Evolutionary conservation across 2,797 vertebrate genomes (phyloP).

Genomic region (Nothura maculosa): DNA sequence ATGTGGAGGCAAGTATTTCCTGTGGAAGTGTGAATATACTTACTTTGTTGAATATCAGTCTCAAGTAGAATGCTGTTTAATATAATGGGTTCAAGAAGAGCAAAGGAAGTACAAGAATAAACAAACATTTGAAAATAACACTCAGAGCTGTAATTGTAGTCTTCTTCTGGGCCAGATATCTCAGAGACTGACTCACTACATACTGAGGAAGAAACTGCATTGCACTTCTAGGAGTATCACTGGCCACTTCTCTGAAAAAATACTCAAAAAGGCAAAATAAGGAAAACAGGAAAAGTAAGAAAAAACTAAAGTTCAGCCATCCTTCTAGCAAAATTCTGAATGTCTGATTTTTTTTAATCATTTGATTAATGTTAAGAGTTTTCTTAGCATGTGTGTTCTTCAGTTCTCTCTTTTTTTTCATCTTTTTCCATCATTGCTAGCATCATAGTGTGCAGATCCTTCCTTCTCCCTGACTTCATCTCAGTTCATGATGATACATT

Average conservation of each 20-base stretch:
- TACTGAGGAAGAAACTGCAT: neutral
- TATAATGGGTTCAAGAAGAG: neutral
- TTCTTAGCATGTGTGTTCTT: neutral
- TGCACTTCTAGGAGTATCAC: neutral
- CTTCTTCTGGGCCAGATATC: neutral
- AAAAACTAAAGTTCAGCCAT: neutral
- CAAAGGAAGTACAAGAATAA: neutral
- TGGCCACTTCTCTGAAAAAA: neutral
- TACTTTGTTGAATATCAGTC: neutral
- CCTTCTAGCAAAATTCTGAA: neutral
- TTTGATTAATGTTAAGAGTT: neutral
- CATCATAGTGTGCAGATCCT: neutral
- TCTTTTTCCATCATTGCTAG: neutral
- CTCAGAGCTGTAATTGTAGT: neutral
- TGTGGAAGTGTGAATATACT: neutral
- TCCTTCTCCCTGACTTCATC: neutral
- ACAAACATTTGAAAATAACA: neutral
- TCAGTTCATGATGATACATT: constrained; percentile 25
- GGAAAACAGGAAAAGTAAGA: neutral
- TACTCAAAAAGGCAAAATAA: neutral
- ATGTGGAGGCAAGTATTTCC: neutral
- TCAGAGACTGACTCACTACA: neutral
- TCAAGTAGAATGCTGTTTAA: neutral
- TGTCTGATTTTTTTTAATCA: constrained; percentile 34
- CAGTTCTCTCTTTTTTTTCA: neutral